phyloP scores from a whole-genome alignment of 2,797 vertebrate species.

The Ctenopoma multispine region DNA sequence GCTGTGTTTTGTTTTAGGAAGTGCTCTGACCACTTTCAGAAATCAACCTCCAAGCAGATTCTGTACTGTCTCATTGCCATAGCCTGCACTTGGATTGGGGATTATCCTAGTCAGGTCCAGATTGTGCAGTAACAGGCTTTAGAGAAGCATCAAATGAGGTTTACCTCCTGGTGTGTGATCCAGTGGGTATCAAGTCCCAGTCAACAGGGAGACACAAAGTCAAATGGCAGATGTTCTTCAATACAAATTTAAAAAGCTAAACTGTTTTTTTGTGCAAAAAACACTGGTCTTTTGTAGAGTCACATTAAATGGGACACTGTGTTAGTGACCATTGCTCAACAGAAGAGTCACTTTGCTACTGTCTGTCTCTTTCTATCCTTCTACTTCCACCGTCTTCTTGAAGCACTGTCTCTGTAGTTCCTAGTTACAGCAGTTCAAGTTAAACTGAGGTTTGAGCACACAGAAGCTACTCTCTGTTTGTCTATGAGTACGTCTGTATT shows the following conservation, averaged over 20 bases:
- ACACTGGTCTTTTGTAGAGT: background rate
- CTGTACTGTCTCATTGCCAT: constrained; percentile 8
- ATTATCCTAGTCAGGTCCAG: constrained; percentile 78
- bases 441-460: constrained; percentile 22
- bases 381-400: constrained; percentile 28
- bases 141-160: constrained; percentile 58
- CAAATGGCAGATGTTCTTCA: background rate
- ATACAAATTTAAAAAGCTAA: background rate
- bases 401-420: constrained; percentile 47
- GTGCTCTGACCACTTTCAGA: constrained; percentile 35
- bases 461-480: background rate
- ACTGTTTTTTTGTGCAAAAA: background rate
- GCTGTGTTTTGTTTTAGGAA: constrained; percentile 18
- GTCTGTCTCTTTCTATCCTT: background rate
- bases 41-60: constrained; percentile 31
- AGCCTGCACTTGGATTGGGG: constrained; percentile 43
- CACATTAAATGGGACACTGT: background rate
- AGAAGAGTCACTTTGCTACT: constrained; percentile 1
- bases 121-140: constrained; percentile 75
- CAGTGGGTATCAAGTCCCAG: constrained; percentile 11
- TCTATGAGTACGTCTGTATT: background rate
- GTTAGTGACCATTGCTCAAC: background rate
- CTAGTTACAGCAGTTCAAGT: constrained; percentile 16
- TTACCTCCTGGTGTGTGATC: constrained; percentile 74
- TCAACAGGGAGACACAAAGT: constrained; percentile 15